Evolutionary conservation across 2,888 invertebrate genomes (phyloP).

Genomic region (Toxonevra muliebris): DNA sequence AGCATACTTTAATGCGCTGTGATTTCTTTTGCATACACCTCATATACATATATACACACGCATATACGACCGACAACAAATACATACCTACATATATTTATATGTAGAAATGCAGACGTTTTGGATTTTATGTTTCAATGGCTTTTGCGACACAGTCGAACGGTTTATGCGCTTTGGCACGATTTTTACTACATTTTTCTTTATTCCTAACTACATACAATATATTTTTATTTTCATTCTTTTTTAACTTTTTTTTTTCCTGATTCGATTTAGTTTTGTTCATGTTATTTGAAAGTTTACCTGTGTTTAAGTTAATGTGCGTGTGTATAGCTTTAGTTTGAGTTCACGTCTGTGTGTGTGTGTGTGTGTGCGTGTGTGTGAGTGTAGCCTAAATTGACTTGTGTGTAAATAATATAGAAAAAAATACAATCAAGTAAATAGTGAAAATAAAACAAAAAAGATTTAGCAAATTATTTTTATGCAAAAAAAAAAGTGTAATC

Average conservation of each 20-base stretch:
- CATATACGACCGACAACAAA: too few species aligned
- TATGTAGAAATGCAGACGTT: slow-evolving; percentile 1
- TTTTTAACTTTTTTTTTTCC: too few species aligned
- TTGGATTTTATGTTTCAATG: slow-evolving; percentile 16
- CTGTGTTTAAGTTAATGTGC: not conserved
- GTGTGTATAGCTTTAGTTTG: not conserved
- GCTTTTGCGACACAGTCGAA: not conserved
- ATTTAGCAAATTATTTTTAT: too few species aligned
- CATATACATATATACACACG: too few species aligned
- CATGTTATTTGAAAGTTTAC: not conserved
- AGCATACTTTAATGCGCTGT: too few species aligned
- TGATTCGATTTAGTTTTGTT: not conserved
- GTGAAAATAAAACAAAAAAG: too few species aligned
- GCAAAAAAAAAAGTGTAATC: too few species aligned
- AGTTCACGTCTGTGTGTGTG: not conserved
- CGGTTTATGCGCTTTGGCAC: slow-evolving; percentile 45
- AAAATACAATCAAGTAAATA: too few species aligned
- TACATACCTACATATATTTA: not conserved
- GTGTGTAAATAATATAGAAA: too few species aligned
- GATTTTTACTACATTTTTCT: slow-evolving; percentile 22
- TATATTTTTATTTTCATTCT: not conserved
- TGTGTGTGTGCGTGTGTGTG: slow-evolving; percentile 16
- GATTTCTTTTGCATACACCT: too few species aligned
- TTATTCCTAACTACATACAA: too few species aligned
- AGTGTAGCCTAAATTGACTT: not conserved